Conservation (phyloP, 1,140 invertebrate species). For the Dryas iulia region DNA sequence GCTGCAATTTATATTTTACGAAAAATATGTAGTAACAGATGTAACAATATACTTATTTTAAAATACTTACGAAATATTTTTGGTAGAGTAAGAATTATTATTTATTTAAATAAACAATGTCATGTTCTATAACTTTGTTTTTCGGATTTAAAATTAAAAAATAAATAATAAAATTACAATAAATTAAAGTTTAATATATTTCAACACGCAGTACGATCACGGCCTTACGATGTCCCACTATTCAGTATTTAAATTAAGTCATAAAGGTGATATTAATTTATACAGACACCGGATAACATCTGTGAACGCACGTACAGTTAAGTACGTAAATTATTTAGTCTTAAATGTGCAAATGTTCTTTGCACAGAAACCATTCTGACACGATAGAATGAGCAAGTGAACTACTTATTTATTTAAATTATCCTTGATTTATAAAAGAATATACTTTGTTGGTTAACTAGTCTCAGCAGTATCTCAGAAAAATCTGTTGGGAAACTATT, state of each 20-base stretch:
- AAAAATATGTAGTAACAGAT: too few relatives aligned
- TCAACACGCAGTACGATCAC: not conserved
- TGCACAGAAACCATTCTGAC: not conserved
- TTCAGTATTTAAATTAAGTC: constrained; percentile 19
- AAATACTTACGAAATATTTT: not conserved
- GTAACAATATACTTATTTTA: not conserved
- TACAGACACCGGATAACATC: constrained; percentile 16
- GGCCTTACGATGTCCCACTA: constrained; percentile 6
- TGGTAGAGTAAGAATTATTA: not conserved
- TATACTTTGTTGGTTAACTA: not conserved
- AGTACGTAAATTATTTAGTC: constrained; percentile 11
- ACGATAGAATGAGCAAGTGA: not conserved
- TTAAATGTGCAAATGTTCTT: not conserved
- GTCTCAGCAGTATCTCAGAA: not conserved
- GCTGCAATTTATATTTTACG: not conserved
- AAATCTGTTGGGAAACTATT: not conserved
- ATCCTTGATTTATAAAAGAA: not conserved
- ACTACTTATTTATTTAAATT: not conserved
- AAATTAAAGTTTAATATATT: constrained; percentile 2
- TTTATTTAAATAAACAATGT: not conserved
- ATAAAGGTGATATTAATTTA: constrained; percentile 20
- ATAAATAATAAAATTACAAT: constrained; percentile 1
- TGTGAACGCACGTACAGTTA: constrained; percentile 3
- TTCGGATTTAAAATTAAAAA: not conserved
- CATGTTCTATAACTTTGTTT: not conserved